Conservation (phyloP, 30 jellyfish, hydroid and myxozoan species). For the Clytia hemisphaerica region DNA sequence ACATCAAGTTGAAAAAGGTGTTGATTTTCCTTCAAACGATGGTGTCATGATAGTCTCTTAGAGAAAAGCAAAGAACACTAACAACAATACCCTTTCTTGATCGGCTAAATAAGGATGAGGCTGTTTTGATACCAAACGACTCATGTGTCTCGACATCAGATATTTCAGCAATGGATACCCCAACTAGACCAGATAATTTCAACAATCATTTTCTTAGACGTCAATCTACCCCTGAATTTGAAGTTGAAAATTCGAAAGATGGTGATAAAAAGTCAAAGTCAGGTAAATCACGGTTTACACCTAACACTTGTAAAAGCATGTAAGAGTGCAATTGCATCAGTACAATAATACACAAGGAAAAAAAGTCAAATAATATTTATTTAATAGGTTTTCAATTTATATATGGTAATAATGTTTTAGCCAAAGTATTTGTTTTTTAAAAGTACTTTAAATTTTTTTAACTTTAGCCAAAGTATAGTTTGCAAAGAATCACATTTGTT, state of each 20-base stretch:
- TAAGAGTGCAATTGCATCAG: too few species aligned
- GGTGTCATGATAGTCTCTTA: too few species aligned
- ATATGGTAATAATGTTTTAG: too few species aligned
- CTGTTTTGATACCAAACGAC: constrained; percentile 30
- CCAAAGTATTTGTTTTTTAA: too few species aligned
- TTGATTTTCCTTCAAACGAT: constrained; percentile 59
- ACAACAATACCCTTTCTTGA: constrained; percentile 71
- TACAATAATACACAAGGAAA: too few species aligned
- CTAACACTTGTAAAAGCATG: constrained; percentile 18
- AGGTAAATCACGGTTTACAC: not conserved
- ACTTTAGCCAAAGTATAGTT: too few species aligned
- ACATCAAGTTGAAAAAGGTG: constrained; percentile 14
- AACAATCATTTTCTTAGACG: constrained; percentile 5
- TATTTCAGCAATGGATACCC: not conserved
- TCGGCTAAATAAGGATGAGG: constrained; percentile 40
- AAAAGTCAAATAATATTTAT: too few species aligned
- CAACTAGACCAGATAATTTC: not conserved
- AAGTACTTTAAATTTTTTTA: too few species aligned
- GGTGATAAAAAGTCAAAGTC: not conserved
- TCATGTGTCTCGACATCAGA: not conserved
- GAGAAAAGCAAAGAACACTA: constrained; percentile 48
- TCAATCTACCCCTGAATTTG: constrained; percentile 6
- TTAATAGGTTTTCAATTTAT: too few species aligned
- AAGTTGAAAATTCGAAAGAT: not conserved
- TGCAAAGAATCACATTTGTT: too few species aligned